phyloP scores from a whole-genome alignment of 1,140 invertebrate genomes.

The Marisa cornuarietis region DNA sequence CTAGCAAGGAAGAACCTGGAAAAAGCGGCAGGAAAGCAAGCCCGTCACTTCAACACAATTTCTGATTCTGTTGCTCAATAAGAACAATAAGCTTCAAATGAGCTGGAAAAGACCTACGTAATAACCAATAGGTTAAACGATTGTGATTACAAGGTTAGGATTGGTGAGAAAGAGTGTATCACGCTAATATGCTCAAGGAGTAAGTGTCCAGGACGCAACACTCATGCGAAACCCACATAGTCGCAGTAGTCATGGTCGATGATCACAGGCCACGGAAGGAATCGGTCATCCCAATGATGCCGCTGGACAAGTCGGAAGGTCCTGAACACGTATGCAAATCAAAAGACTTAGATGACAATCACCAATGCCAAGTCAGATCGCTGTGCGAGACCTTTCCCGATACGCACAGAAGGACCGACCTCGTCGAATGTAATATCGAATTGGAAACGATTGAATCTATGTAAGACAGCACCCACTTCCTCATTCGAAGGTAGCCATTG shows the following conservation, averaged over 20 bases:
- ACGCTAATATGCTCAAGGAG: constrained; percentile 4
- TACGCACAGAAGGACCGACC: constrained; percentile 27
- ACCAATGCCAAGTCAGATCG: no score
- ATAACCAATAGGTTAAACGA: neutral
- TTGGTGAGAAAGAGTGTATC: neutral
- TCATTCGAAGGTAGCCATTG: constrained; percentile 57
- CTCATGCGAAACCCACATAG: no score
- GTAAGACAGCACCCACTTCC: constrained; percentile 52
- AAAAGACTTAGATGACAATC: no score
- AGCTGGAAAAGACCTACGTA: neutral
- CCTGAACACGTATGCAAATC: no score
- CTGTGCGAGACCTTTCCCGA: constrained; percentile 17
- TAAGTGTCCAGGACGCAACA: no score
- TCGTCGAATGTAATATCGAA: constrained; percentile 32
- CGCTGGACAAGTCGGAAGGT: no score
- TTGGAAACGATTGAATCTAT: constrained; percentile 28
- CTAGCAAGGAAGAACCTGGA: constrained; percentile 25
- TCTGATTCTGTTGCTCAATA: constrained; percentile 26
- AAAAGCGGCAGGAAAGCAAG: neutral
- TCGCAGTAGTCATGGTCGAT: no score
- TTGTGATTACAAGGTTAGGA: neutral
- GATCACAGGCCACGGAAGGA: no score
- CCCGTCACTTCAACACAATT: constrained; percentile 20
- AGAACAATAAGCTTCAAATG: constrained; percentile 11
- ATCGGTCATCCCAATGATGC: no score